Conservation (phyloP, 2,113 vertebrate species). For the Phycodurus eques region DNA sequence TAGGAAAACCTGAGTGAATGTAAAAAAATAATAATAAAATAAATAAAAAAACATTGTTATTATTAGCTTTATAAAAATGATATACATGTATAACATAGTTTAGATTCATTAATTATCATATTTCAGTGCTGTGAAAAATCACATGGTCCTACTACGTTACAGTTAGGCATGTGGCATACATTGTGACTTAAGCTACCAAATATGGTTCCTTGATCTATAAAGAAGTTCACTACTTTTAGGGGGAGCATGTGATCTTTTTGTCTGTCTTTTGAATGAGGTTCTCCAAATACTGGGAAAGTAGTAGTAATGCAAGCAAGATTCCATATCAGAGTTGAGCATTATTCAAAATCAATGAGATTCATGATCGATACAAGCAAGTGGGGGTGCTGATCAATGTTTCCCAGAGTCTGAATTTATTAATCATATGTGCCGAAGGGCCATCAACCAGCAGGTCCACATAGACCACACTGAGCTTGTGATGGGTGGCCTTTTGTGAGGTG, state of each 20-base stretch:
- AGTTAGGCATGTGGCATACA: no score
- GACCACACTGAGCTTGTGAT: conserved; percentile 3
- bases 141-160: no score
- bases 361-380: conserved; percentile 18
- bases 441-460: conserved; percentile 14
- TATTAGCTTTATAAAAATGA: no score
- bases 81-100: no score
- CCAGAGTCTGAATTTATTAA: conserved; percentile 46
- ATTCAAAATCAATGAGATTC: conserved; percentile 37
- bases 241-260: no score
- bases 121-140: no score
- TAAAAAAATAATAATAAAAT: neutral
- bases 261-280: neutral
- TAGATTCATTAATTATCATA: no score
- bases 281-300: conserved; percentile 12
- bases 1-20: neutral
- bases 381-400: conserved; percentile 48
- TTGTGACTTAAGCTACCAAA: no score
- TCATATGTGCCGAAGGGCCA: conserved; percentile 28
- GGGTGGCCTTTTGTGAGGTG: neutral
- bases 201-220: neutral
- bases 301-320: conserved; percentile 4
- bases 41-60: neutral
- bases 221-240: neutral
- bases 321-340: conserved; percentile 19